Evolutionary conservation across 2,888 invertebrate species (phyloP), one percentile per base, ranked within the genome.

Genomic region (Sycophila texana): DNA sequence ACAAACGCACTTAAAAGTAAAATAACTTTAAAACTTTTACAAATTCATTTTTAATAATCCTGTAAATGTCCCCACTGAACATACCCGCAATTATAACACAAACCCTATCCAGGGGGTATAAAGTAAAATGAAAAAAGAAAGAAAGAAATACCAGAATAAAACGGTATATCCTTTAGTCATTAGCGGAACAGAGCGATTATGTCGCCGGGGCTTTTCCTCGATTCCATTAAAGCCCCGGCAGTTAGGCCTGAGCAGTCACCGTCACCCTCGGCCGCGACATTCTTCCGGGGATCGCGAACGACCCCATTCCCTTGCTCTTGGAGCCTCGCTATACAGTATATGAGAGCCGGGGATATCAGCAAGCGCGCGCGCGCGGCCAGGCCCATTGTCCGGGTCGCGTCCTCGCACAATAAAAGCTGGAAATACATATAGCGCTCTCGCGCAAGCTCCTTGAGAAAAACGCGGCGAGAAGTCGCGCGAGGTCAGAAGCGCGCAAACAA

Each of bases 401-500:
- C 1, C 61, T 16, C 61, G 16, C 30, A 39, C 30, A 63, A 63
- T 63, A 63, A 61, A 26, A 30, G 4, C 61, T 16, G 16, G n/a
- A 61, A 39, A n/a, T 26, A 61, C n/a, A n/a, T 63, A 53, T 14
- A 53, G 22, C 7, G 20, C 22, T 58, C 20, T 26, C 13, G 60
- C 26, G 60, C 60, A 5, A 26, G 26, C 20, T 22, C n/a, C 4
- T 10, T 3, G 26, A 26, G 26, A 26, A 60, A 60, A 60, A 60
- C 60, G 60, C 16, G n/a, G 39, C 39, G 39, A 63, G 63, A 63
- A 63, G 63, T 63, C 47, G 18, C 13, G 18, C 61, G 16, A 39
- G 39, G 39, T 39, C 47, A 39, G 12, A 26, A 7, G 10, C 67
- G 22, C 53, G 51, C 53, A 18, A 30, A 51, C 53, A 68, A 53